Percentiles rank a stretch among this genome's conserved stretches.
These are phyloP conservation scores for Drosophila niveifrons DNA, from an alignment of 2,888 invertebrate genomes.

Conservation along the genomic window DNA sequence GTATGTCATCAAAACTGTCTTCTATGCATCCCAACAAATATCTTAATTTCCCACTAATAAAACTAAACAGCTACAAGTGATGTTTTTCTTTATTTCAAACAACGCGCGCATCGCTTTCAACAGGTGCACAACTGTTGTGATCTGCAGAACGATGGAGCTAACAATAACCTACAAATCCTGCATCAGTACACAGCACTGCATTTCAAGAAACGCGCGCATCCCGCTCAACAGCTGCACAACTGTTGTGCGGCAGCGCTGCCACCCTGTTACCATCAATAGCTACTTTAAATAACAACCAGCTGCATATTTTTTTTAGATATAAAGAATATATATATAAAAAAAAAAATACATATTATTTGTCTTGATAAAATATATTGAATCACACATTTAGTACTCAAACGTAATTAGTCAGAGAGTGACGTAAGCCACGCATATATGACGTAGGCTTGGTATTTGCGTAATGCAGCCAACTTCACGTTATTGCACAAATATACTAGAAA, in stretches of 20 bases:
- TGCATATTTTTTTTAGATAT: no score
- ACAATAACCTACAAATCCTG: no score
- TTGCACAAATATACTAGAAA: constrained; percentile 28
- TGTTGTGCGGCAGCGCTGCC: constrained; percentile 43
- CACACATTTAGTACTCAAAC: no score
- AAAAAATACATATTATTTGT: no score
- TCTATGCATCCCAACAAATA: no score
- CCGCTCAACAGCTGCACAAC: constrained; percentile 5
- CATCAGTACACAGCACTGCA: no score
- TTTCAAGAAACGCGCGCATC: constrained; percentile 29
- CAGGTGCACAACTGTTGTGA: constrained; percentile 24
- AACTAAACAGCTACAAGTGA: no score
- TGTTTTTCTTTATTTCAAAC: background rate
- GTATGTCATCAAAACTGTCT: no score
- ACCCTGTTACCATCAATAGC: constrained; percentile 25
- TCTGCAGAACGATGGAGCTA: constrained; percentile 23
- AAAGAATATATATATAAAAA: no score
- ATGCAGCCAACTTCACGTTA: constrained; percentile 47
- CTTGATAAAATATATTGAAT: no score
- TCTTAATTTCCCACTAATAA: no score
- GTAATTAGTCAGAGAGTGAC: constrained; percentile 15
- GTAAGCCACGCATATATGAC: constrained; percentile 34
- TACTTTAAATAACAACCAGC: background rate
- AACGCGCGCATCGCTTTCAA: constrained; percentile 8
- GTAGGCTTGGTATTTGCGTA: constrained; percentile 1